Conservation (phyloP, 2,888 invertebrate genomes). For the Xanthia togata region DNA sequence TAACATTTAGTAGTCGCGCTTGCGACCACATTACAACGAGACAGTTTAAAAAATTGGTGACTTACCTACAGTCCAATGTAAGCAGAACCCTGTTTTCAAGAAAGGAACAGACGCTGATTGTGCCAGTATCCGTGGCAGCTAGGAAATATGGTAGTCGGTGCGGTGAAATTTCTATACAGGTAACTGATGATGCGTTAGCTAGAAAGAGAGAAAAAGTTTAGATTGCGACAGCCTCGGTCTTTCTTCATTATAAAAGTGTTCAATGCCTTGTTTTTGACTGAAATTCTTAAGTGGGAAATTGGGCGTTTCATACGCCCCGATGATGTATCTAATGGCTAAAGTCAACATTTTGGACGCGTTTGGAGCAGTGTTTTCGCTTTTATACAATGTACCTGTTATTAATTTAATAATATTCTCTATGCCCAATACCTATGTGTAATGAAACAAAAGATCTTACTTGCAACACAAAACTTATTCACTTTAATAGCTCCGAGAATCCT, state of each 20-base stretch:
- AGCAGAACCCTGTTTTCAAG: constrained; percentile 80
- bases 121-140: constrained; percentile 83
- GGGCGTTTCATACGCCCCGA: not conserved
- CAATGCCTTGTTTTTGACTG: not conserved
- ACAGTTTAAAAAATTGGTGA: not conserved
- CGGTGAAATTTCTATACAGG: constrained; percentile 76
- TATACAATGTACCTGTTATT: not conserved
- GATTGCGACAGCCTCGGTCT: too few relatives aligned
- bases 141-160: constrained; percentile 79
- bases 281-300: not conserved
- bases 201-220: not conserved
- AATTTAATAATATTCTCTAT: not conserved
- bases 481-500: constrained; percentile 75
- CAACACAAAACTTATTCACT: constrained; percentile 75
- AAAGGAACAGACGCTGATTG: constrained; percentile 81
- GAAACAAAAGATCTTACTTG: constrained; percentile 75
- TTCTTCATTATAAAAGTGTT: not conserved
- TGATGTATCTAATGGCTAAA: not conserved
- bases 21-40: not conserved
- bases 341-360: not conserved
- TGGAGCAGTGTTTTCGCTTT: not conserved
- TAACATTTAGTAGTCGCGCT: not conserved
- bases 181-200: constrained; percentile 81
- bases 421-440: not conserved
- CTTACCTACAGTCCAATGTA: constrained; percentile 83